phyloP scores from a whole-genome alignment of 2,797 vertebrate species.

The Rhadinocentrus ornatus region DNA sequence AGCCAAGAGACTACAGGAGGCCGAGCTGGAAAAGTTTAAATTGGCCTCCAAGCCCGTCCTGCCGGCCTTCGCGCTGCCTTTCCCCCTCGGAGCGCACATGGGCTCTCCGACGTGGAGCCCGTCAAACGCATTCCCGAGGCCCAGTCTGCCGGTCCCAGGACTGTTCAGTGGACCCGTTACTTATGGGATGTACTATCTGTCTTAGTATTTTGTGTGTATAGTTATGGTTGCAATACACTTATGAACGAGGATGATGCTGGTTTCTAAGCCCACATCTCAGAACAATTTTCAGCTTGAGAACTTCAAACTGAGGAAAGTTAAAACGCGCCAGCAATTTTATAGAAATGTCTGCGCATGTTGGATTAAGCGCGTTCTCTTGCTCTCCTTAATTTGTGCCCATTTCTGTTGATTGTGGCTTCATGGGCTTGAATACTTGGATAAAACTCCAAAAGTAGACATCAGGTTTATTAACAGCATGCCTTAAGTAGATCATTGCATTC shows the following conservation, averaged over 20 bases:
- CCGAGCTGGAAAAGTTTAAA: slow-evolving; percentile 88
- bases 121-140: slow-evolving; percentile 79
- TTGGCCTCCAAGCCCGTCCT: slow-evolving; percentile 85
- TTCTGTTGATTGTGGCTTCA: slow-evolving; percentile 34
- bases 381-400: slow-evolving; percentile 15
- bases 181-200: slow-evolving; percentile 90
- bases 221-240: slow-evolving; percentile 47
- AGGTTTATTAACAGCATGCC: slow-evolving; percentile 52
- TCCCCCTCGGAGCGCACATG: slow-evolving; percentile 83
- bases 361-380: slow-evolving; percentile 5
- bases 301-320: not conserved
- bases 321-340: not conserved
- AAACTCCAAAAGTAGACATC: slow-evolving; percentile 41
- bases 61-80: slow-evolving; percentile 86
- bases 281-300: slow-evolving; percentile 19
- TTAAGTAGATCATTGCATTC: slow-evolving; percentile 45
- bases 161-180: slow-evolving; percentile 85
- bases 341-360: slow-evolving; percentile 19
- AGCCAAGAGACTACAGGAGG: slow-evolving; percentile 89
- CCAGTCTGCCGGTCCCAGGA: slow-evolving; percentile 82
- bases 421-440: slow-evolving; percentile 16
- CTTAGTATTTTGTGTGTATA: slow-evolving; percentile 68
- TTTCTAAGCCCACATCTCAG: slow-evolving; percentile 14
- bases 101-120: slow-evolving; percentile 80
- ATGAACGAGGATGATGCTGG: slow-evolving; percentile 18